phyloP scores from a whole-genome alignment of 2,797 vertebrate genomes.

The Enteromius afrohamiltoni region DNA sequence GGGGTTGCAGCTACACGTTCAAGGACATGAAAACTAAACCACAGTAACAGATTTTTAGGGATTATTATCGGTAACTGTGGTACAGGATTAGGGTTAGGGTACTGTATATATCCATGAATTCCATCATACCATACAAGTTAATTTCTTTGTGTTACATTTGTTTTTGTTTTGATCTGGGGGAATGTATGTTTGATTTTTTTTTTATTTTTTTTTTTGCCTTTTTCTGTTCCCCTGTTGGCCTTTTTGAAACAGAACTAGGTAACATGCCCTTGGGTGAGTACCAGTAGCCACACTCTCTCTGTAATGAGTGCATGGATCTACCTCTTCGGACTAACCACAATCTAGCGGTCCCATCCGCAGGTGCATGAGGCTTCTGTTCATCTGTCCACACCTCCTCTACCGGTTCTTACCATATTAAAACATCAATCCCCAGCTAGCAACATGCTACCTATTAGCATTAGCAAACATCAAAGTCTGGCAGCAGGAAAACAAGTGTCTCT shows the following conservation, averaged over 20 bases:
- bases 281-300: conserved; percentile 77
- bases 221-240: conserved; percentile 78
- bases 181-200: conserved; percentile 90
- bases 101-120: neutral
- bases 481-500: conserved; percentile 4
- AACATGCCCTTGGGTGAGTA: conserved; percentile 94
- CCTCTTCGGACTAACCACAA: conserved; percentile 76
- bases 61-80: too few relatives aligned
- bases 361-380: conserved; percentile 79
- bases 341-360: conserved; percentile 67
- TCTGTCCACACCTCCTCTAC: conserved; percentile 59
- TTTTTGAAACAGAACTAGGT: conserved; percentile 96
- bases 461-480: conserved; percentile 17
- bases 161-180: conserved; percentile 62
- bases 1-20: neutral
- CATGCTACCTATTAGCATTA: conserved; percentile 49
- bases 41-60: neutral
- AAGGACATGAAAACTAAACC: neutral
- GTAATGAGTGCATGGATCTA: conserved; percentile 87
- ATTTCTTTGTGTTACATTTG: conserved; percentile 12
- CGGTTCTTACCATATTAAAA: conserved; percentile 61
- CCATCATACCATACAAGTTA: neutral
- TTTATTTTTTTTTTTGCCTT: conserved; percentile 89
- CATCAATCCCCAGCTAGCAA: conserved; percentile 49
- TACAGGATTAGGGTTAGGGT: neutral